A percentile compares a stretch with the other conserved stretches of the same genome.
Evolutionary conservation across 2,888 invertebrate genomes (phyloP).

Genomic region (Caenorhabditis parvicauda): DNA sequence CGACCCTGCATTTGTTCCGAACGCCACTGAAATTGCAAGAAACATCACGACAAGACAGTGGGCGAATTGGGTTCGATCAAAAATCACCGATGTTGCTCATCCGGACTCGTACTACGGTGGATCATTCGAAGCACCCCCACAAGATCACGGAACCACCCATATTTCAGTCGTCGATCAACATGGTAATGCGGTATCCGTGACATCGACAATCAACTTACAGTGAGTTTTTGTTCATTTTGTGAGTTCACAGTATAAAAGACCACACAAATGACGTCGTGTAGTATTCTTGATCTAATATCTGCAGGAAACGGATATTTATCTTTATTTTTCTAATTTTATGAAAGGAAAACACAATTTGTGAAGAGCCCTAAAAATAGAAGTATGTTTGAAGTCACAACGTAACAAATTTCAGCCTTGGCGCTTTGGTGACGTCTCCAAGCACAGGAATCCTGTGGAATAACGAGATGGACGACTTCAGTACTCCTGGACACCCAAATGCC

Average conservation of each 20-base stretch:
- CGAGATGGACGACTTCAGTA: slow-evolving; percentile 87
- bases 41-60: slow-evolving; percentile 51
- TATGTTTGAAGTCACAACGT: too few relatives aligned
- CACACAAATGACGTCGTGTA: too few relatives aligned
- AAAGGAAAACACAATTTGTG: too few relatives aligned
- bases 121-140: slow-evolving; percentile 61
- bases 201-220: slow-evolving; percentile 84
- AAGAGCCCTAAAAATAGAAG: too few relatives aligned
- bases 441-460: slow-evolving; percentile 89
- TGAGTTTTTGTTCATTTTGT: slow-evolving; percentile 69
- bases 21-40: slow-evolving; percentile 50
- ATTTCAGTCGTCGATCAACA: slow-evolving; percentile 75
- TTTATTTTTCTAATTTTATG: too few relatives aligned
- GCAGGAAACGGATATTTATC: too few relatives aligned
- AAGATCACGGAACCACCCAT: slow-evolving; percentile 83
- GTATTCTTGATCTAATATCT: too few relatives aligned
- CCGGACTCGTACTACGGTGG: slow-evolving; percentile 58
- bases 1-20: slow-evolving; percentile 72
- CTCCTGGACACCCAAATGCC: slow-evolving; percentile 67
- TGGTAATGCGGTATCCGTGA: slow-evolving; percentile 88
- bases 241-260: too few relatives aligned
- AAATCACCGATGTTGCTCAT: slow-evolving; percentile 51
- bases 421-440: slow-evolving; percentile 73
- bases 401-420: slow-evolving; percentile 75
- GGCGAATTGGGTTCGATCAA: slow-evolving; percentile 46